Evolutionary conservation across 2,888 invertebrate genomes (phyloP), one percentile per base, ranked within the genome.

Genomic region (Agriopis leucophaearia): DNA sequence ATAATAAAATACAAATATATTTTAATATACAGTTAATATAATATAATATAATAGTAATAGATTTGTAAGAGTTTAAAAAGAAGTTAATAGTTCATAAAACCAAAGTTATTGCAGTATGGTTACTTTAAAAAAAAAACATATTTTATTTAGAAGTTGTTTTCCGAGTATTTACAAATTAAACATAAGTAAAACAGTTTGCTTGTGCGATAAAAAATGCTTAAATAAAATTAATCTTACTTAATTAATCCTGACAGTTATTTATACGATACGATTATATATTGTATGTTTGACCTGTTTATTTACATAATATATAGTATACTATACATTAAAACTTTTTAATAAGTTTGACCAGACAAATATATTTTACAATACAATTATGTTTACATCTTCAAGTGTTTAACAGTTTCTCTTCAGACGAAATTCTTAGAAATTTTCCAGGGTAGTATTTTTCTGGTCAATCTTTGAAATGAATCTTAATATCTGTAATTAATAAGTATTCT

Each of bases 291-390:
- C 57, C 42, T 44, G 42, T 51, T 65, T 65, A 65, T 66, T 54
- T 66, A 66, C 66, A 66, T 42, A 45, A 59, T 65, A 78, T 15
- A 45, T 57, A 42, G 1, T 48, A 60, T 60, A 51, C 42, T 52
- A 61, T 61, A 62, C 54, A 38, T 54, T 10, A 15, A 45, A 36
- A 47, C 8, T 38, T 40, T 48, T 50, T 13, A 36, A 0, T 8
- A 9, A 13, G 13, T 4, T 16, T 51, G 42, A 57, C 35, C 42
- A 56, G 18, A 35, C 7, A 51, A 57, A 50, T 44, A 50, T 27
- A 9, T n/a, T 8, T 18, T 51, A 0, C 16, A n/a, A n/a, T n/a
- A n/a, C n/a, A n/a, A n/a, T n/a, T n/a, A 54, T 12, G 2, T 27
- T 51, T 10, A 27, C 12, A 51, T 3, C 15, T 4, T 12, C 3